These are phyloP conservation scores for Vandiemenella viatica DNA, from an alignment of 2,888 invertebrate species.

Conservation along the genomic window DNA sequence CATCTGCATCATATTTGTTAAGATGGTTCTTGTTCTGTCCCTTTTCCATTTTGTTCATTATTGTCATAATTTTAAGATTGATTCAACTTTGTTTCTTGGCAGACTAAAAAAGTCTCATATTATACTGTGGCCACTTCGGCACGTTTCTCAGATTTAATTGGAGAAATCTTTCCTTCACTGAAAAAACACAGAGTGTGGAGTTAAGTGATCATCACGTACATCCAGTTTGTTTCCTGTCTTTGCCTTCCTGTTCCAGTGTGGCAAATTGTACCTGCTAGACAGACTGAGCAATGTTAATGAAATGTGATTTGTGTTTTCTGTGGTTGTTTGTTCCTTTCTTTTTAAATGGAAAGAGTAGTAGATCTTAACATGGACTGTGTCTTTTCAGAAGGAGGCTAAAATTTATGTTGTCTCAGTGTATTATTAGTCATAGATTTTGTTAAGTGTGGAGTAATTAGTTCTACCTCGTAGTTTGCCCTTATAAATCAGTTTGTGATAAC, in stretches of 20 bases:
- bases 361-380: background rate
- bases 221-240: background rate
- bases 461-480: background rate
- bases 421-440: background rate
- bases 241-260: background rate
- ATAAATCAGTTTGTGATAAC: background rate
- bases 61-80: no score
- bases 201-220: background rate
- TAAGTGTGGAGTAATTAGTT: background rate
- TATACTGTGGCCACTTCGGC: no score
- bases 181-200: no score
- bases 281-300: background rate
- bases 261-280: background rate
- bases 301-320: background rate
- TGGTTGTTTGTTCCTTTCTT: background rate
- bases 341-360: background rate
- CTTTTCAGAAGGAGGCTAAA: background rate
- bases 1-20: no score
- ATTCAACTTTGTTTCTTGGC: no score
- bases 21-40: no score
- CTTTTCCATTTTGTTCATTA: no score
- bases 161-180: no score
- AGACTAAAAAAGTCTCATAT: no score
- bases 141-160: no score
- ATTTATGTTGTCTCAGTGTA: background rate